A percentile compares a stretch with the other conserved stretches of the same genome.
Evolutionary conservation across 2,888 invertebrate genomes (phyloP).

Genomic region (Kuschelorhynchus macadamiae): DNA sequence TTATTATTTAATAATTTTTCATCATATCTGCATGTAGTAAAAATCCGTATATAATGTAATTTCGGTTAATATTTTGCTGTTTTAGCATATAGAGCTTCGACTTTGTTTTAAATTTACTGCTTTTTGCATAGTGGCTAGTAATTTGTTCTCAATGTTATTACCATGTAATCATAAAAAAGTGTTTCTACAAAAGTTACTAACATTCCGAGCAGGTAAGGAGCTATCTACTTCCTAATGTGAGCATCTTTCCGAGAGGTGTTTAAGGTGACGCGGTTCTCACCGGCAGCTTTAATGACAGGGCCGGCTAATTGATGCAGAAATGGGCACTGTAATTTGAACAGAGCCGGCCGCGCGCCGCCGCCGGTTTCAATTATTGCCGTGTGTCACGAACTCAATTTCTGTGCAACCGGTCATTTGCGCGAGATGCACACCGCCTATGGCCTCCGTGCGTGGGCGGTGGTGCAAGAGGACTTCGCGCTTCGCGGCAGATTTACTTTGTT

Average conservation of each 20-base stretch:
- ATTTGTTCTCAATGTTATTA: too few relatives aligned
- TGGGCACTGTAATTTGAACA: constrained; percentile 67
- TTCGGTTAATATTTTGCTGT: too few relatives aligned
- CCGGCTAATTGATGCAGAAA: constrained; percentile 67
- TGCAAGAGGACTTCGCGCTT: constrained; percentile 36
- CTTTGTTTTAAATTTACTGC: too few relatives aligned
- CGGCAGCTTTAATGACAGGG: constrained; percentile 67
- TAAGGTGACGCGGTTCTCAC: constrained; percentile 62
- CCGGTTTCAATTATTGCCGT: constrained; percentile 66
- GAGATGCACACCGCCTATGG: constrained; percentile 26
- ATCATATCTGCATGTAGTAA: too few relatives aligned
- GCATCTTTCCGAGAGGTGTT: constrained; percentile 49
- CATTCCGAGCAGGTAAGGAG: constrained; percentile 1
- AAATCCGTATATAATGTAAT: too few relatives aligned
- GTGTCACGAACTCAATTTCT: constrained; percentile 67
- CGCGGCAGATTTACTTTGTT: constrained; percentile 46
- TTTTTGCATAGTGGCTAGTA: too few relatives aligned
- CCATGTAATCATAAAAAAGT: too few relatives aligned
- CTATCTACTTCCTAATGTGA: background rate
- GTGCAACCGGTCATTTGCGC: constrained; percentile 62
- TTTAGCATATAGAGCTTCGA: too few relatives aligned
- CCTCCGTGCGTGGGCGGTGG: constrained; percentile 35
- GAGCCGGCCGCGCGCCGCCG: constrained; percentile 56
- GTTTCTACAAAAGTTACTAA: background rate
- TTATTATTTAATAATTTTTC: too few relatives aligned